Conservation (phyloP, 2,797 vertebrate genomes). For the Alexandromys oeconomus region DNA sequence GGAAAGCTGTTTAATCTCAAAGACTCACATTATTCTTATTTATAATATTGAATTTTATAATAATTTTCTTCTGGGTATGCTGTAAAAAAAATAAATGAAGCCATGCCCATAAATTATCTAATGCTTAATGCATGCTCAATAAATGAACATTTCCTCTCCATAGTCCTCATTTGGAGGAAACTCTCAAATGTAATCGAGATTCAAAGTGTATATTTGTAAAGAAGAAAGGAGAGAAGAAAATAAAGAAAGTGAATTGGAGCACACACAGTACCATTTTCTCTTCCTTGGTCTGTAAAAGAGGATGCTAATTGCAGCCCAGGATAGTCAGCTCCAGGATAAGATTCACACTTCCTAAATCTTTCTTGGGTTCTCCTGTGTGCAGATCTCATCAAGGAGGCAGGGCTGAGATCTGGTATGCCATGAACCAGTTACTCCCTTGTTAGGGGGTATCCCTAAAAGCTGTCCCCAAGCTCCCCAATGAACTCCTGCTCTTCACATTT, state of each 20-base stretch:
- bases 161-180: neutral
- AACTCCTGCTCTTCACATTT: constrained; percentile 71
- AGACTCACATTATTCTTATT: constrained; percentile 17
- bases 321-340: neutral
- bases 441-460: constrained; percentile 27
- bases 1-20: constrained; percentile 12
- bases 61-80: constrained; percentile 1
- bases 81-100: constrained; percentile 27
- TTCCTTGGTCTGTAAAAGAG: neutral
- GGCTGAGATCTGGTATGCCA: neutral
- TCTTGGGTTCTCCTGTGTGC: neutral
- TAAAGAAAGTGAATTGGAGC: neutral
- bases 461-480: neutral
- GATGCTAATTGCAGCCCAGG: neutral
- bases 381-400: neutral
- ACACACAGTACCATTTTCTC: neutral
- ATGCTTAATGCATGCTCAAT: neutral
- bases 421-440: neutral
- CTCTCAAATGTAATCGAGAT: neutral
- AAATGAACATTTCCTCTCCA: neutral
- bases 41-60: constrained; percentile 30
- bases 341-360: neutral
- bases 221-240: neutral
- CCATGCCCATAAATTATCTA: neutral
- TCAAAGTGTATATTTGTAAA: neutral